phyloP scores from a whole-genome alignment of 2,888 invertebrate genomes.

The Helicoverpa assulta region DNA sequence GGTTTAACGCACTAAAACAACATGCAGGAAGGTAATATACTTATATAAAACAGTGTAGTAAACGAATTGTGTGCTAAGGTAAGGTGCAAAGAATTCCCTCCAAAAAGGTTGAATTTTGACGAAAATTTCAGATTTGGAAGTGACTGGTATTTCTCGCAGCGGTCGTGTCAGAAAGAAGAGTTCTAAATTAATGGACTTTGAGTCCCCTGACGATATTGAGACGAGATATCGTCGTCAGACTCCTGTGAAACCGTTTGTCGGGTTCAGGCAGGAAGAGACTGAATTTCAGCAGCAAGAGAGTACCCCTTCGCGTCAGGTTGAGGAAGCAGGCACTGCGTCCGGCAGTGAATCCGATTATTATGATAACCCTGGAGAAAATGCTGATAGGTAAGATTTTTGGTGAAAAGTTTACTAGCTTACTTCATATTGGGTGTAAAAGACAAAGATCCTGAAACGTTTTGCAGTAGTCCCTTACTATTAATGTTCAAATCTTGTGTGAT shows the following conservation, averaged over 20 bases:
- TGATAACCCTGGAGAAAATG: conserved; percentile 84
- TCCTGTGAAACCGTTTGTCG: conserved; percentile 76
- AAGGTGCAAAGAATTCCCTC: conserved; percentile 32
- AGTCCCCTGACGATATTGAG: conserved; percentile 96
- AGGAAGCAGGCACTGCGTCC: conserved; percentile 80
- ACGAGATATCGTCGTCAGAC: conserved; percentile 87
- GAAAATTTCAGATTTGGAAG: conserved; percentile 92
- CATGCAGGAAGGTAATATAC: conserved; percentile 68
- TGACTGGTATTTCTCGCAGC: conserved; percentile 96
- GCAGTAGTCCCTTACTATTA: too few relatives aligned
- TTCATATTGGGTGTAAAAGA: too few relatives aligned
- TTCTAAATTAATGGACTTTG: conserved; percentile 97
- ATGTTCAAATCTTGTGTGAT: too few relatives aligned
- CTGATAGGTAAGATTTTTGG: conserved; percentile 76
- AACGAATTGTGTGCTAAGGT: not conserved
- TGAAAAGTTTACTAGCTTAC: not conserved
- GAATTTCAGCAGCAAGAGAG: conserved; percentile 73
- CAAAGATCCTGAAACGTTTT: too few relatives aligned
- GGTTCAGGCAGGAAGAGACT: conserved; percentile 74
- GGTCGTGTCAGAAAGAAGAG: conserved; percentile 98
- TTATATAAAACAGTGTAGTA: not conserved
- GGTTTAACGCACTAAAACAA: conserved; percentile 22
- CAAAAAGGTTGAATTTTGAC: conserved; percentile 36
- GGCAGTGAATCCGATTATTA: conserved; percentile 87
- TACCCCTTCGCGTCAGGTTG: conserved; percentile 68